Conservation (phyloP, 2,888 invertebrate species). For the Andricus quercusramuli region DNA sequence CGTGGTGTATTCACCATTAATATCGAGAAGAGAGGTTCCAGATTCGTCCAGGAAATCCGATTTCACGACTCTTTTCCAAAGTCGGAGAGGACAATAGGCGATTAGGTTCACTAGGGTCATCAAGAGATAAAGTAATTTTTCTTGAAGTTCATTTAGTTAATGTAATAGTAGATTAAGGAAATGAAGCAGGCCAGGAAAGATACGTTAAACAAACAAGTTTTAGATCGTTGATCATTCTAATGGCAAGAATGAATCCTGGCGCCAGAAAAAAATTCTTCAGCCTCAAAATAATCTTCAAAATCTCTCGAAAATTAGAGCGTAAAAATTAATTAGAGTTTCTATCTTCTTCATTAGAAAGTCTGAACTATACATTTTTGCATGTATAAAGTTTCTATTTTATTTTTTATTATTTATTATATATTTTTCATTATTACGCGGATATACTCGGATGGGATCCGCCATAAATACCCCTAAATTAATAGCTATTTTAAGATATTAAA, state of each 20-base stretch:
- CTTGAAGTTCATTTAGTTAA: constrained; percentile 6
- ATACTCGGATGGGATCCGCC: too few relatives aligned
- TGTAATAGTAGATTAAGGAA: neutral
- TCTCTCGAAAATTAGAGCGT: neutral
- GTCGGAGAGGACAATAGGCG: constrained; percentile 1
- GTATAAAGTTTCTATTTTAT: neutral
- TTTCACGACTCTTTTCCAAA: constrained; percentile 29
- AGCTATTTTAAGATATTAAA: too few relatives aligned
- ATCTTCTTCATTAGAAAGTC: neutral
- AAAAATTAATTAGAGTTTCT: neutral
- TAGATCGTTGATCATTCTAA: constrained; percentile 69
- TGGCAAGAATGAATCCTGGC: constrained; percentile 62
- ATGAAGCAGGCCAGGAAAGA: constrained; percentile 23
- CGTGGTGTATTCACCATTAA: neutral
- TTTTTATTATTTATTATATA: too few relatives aligned
- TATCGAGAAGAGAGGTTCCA: neutral
- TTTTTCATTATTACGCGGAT: too few relatives aligned
- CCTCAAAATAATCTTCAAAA: constrained; percentile 44
- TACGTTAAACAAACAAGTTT: constrained; percentile 65
- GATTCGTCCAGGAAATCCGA: constrained; percentile 21
- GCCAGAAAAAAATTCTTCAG: constrained; percentile 49
- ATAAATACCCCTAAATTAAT: too few relatives aligned
- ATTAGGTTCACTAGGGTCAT: constrained; percentile 4
- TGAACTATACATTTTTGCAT: neutral
- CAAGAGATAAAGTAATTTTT: constrained; percentile 21